These are phyloP conservation scores for Pyrgilauda ruficollis DNA, from an alignment of 2,113 vertebrate species.

Conservation along the genomic window DNA sequence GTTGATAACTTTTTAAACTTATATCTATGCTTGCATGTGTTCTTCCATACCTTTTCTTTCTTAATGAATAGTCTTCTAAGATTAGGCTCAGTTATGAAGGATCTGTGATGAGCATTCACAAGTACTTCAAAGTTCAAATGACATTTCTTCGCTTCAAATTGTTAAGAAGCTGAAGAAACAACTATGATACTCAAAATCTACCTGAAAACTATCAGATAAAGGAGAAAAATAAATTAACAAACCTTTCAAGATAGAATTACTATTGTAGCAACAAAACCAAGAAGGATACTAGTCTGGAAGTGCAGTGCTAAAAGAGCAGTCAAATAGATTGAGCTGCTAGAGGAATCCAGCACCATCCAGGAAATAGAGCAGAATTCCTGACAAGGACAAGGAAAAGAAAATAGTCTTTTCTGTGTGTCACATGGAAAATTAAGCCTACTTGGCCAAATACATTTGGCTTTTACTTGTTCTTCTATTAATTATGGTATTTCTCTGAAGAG, in stretches of 20 bases:
- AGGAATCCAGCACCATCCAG: neutral
- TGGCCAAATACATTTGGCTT: neutral
- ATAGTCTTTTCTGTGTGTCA: neutral
- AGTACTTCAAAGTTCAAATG: neutral
- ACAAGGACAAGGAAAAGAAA: neutral
- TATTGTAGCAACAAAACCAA: neutral
- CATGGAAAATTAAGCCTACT: neutral
- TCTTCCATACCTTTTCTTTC: neutral
- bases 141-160: neutral
- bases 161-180: neutral
- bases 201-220: neutral
- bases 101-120: neutral
- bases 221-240: neutral
- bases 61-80: neutral
- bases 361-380: neutral
- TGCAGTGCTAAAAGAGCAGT: neutral
- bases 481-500: neutral
- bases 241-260: neutral
- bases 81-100: neutral
- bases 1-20: neutral
- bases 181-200: neutral
- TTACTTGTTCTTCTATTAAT: neutral
- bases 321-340: neutral
- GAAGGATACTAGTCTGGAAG: neutral
- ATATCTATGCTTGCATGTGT: neutral